Evolutionary conservation across 2,113 vertebrate species (phyloP).

Genomic region (Lepus timidus): DNA sequence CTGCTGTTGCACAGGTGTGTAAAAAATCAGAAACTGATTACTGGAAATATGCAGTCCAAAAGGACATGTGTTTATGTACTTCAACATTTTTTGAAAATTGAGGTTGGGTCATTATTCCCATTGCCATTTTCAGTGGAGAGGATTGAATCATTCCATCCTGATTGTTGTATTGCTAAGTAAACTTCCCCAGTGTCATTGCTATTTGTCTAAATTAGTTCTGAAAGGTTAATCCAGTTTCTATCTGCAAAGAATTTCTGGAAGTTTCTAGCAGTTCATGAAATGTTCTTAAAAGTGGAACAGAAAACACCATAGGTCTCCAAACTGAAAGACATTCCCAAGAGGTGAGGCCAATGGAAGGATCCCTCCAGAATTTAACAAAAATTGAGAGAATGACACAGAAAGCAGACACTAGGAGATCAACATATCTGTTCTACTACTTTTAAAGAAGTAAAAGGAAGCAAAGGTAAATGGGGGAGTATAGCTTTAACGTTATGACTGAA

Average conservation of each 20-base stretch:
- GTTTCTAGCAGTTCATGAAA: conserved; percentile 49
- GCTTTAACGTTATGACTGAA: neutral
- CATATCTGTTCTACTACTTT: neutral
- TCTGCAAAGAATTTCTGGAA: conserved; percentile 63
- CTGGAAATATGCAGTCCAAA: conserved; percentile 49
- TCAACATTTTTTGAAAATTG: conserved; percentile 65
- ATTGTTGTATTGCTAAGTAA: conserved; percentile 73
- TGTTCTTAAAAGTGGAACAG: conserved; percentile 23
- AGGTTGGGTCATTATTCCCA: conserved; percentile 47
- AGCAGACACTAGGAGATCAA: neutral
- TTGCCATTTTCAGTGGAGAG: conserved; percentile 44
- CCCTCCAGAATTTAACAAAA: neutral
- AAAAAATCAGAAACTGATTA: conserved; percentile 58
- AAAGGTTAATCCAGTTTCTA: conserved; percentile 68
- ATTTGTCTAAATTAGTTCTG: conserved; percentile 74
- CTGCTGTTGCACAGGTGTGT: conserved; percentile 67
- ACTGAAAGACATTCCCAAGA: neutral
- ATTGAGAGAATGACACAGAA: neutral
- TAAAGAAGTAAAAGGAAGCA: neutral
- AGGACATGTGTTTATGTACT: conserved; percentile 46
- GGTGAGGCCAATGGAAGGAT: neutral
- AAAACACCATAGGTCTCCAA: neutral
- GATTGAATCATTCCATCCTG: conserved; percentile 72
- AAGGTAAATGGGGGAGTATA: neutral
- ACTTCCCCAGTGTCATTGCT: conserved; percentile 61